Percentiles rank a stretch among this genome's conserved stretches.
These are phyloP conservation scores for Pteromalus puparum DNA, from an alignment of 1,140 invertebrate species.

Conservation along the genomic window DNA sequence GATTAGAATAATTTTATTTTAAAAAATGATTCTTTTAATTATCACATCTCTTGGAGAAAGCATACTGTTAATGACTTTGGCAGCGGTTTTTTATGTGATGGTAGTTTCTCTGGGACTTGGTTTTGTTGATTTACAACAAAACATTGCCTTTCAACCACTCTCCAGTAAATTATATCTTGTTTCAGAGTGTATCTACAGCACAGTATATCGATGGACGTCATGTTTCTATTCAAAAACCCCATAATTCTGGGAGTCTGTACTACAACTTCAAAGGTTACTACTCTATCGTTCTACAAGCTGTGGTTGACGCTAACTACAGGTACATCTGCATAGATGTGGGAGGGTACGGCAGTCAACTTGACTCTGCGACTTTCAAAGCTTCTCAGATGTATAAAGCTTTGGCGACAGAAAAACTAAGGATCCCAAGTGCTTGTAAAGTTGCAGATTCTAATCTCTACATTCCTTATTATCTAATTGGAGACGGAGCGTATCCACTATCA, in stretches of 20 bases:
- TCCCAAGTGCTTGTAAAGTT: background rate
- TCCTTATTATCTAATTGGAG: background rate
- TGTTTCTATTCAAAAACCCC: conserved; percentile 64
- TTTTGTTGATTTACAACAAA: too few species aligned
- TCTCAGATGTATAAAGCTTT: conserved; percentile 13
- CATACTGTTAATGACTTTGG: too few species aligned
- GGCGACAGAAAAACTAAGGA: background rate
- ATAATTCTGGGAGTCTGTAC: conserved; percentile 64
- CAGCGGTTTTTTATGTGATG: too few species aligned
- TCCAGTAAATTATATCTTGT: too few species aligned
- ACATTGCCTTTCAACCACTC: too few species aligned
- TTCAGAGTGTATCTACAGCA: too few species aligned
- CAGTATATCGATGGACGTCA: conserved; percentile 72
- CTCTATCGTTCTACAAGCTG: conserved; percentile 72
- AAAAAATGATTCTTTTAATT: too few species aligned
- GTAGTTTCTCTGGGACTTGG: too few species aligned
- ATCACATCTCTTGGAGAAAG: too few species aligned
- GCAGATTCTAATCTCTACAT: background rate
- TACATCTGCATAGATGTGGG: conserved; percentile 73
- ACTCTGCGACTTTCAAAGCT: conserved; percentile 57
- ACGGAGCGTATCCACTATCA: background rate
- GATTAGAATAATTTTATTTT: too few species aligned
- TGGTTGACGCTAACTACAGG: conserved; percentile 73
- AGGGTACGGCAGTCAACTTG: conserved; percentile 68
- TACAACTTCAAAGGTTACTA: conserved; percentile 73